Conservation (phyloP, 2,888 invertebrate genomes). For the Crepidodera aurea region DNA sequence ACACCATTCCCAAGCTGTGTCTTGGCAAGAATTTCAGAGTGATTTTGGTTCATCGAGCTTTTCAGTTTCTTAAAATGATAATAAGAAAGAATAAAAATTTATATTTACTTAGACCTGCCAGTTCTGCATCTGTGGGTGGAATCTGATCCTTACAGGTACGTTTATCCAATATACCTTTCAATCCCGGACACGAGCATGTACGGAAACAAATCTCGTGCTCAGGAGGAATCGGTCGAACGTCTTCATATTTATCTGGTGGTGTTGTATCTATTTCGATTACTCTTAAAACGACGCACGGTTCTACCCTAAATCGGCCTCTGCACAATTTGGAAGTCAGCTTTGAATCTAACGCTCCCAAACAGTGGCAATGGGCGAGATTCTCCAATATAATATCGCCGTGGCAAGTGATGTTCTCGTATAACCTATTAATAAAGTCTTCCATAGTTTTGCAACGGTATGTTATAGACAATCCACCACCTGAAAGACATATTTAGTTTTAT, state of each 20-base stretch:
- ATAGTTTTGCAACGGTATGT: slow-evolving; percentile 48
- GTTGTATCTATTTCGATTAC: slow-evolving; percentile 48
- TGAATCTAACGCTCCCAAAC: neutral
- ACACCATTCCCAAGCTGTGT: too few species aligned
- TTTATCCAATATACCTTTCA: slow-evolving; percentile 3
- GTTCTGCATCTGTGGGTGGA: neutral
- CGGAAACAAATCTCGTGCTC: slow-evolving; percentile 2
- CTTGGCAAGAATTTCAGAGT: too few species aligned
- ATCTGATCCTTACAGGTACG: neutral
- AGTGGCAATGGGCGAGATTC: neutral
- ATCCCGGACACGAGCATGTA: neutral
- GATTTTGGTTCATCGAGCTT: too few species aligned
- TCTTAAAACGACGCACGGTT: slow-evolving; percentile 44
- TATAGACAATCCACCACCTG: slow-evolving; percentile 45
- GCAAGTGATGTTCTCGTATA: slow-evolving; percentile 9
- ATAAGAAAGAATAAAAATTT: neutral
- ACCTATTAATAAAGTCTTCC: slow-evolving; percentile 41
- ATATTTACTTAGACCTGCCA: slow-evolving; percentile 1
- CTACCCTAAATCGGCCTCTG: slow-evolving; percentile 4
- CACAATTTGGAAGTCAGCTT: slow-evolving; percentile 8
- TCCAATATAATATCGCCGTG: slow-evolving; percentile 1
- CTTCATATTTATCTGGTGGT: slow-evolving; percentile 46
- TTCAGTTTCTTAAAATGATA: neutral
- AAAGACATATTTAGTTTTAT: neutral
- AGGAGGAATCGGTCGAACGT: slow-evolving; percentile 25